These are phyloP conservation scores for Sapajus apella DNA, from an alignment of 2,113 vertebrate species.

Conservation along the genomic window DNA sequence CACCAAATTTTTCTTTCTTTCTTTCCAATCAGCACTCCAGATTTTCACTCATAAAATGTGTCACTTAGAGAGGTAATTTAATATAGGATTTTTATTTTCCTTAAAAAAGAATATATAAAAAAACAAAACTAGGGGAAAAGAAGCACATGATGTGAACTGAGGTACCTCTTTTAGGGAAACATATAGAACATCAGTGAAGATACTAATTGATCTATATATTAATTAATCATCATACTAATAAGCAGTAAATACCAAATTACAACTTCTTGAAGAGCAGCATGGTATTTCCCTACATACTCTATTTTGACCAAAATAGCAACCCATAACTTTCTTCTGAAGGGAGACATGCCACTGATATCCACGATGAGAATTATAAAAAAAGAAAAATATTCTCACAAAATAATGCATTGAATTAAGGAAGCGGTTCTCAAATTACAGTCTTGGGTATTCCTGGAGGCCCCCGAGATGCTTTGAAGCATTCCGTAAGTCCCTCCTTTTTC, in stretches of 20 bases:
- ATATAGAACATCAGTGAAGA: neutral
- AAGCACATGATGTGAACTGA: neutral
- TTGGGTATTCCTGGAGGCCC: neutral
- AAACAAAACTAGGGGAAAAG: neutral
- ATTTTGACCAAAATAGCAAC: constrained; percentile 24
- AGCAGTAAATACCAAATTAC: neutral
- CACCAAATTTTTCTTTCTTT: neutral
- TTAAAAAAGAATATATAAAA: neutral
- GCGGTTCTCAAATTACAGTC: neutral
- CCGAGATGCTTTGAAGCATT: neutral
- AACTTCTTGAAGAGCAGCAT: neutral
- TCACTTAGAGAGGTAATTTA: neutral
- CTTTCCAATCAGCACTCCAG: neutral
- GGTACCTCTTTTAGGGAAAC: neutral
- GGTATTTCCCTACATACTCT: neutral
- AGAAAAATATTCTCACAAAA: neutral
- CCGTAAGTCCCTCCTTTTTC: neutral
- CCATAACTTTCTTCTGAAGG: neutral
- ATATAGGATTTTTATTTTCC: neutral
- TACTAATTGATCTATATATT: constrained; percentile 1
- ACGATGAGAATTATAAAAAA: constrained; percentile 1
- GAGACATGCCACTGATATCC: neutral
- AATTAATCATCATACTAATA: neutral
- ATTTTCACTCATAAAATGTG: constrained; percentile 5
- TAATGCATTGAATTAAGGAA: neutral